Conservation (phyloP, 2,113 vertebrate species). For the Ailuropoda melanoleuca region DNA sequence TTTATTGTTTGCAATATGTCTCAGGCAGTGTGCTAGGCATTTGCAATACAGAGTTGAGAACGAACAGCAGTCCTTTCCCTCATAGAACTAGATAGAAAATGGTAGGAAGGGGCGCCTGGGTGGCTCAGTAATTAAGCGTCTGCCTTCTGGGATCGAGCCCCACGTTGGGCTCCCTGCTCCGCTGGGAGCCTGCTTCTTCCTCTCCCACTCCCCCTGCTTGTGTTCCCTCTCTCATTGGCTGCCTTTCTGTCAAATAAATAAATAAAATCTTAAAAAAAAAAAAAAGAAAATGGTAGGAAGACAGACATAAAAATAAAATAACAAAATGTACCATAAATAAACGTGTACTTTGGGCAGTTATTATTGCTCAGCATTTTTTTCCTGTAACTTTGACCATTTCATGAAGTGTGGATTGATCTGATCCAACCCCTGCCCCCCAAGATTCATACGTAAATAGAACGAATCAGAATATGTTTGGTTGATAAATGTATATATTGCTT, state of each 20-base stretch:
- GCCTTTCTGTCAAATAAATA: too few relatives aligned
- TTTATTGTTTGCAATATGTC: not conserved
- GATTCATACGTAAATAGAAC: not conserved
- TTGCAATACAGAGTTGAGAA: not conserved
- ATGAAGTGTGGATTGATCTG: not conserved
- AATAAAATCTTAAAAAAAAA: too few relatives aligned
- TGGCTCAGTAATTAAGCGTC: too few relatives aligned
- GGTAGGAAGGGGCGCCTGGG: not conserved
- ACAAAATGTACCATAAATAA: not conserved
- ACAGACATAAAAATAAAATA: not conserved
- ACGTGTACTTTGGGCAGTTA: not conserved
- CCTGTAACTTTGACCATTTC: not conserved
- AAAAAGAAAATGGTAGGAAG: not conserved
- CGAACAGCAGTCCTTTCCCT: not conserved
- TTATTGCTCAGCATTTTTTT: not conserved
- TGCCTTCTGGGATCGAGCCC: too few relatives aligned
- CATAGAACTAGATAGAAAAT: too few relatives aligned
- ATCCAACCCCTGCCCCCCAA: too few relatives aligned
- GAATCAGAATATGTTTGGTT: not conserved
- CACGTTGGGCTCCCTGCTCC: too few relatives aligned
- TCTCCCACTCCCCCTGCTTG: too few relatives aligned
- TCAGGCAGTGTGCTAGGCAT: not conserved
- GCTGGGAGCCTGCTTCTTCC: too few relatives aligned
- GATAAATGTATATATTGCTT: not conserved
- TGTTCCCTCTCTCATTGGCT: too few relatives aligned